A percentile compares a stretch with the other conserved stretches of the same genome.
Evolutionary conservation across 2,888 invertebrate genomes (phyloP).

Genomic region (Gymnosoma rotundatum): DNA sequence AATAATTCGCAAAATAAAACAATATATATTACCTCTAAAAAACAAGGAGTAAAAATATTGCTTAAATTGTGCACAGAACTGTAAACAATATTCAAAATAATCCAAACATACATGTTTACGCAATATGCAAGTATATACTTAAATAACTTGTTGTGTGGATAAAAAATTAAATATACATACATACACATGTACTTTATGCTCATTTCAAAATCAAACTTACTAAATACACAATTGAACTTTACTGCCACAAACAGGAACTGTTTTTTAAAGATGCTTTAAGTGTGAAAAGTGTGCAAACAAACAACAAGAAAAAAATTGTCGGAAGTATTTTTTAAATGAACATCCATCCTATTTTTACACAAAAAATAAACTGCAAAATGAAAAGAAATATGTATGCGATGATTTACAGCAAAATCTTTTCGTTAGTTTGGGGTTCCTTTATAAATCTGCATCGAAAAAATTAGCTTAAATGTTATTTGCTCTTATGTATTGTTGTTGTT

Average conservation of each 20-base stretch:
- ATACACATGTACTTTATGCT: neutral
- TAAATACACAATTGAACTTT: slow-evolving; percentile 20
- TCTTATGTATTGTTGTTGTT: neutral
- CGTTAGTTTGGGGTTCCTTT: slow-evolving; percentile 51
- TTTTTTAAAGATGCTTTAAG: neutral
- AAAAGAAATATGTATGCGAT: neutral
- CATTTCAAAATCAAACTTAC: slow-evolving; percentile 6
- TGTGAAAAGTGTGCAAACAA: slow-evolving; percentile 30
- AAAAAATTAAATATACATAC: neutral
- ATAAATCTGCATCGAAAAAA: slow-evolving; percentile 59
- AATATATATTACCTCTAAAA: too few relatives aligned
- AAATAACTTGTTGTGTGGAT: neutral
- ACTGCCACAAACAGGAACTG: slow-evolving; percentile 53
- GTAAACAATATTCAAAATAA: too few relatives aligned
- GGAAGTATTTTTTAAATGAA: slow-evolving; percentile 55
- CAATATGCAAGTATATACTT: too few relatives aligned
- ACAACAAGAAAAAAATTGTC: slow-evolving; percentile 29
- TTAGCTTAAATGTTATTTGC: slow-evolving; percentile 40
- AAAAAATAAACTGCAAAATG: slow-evolving; percentile 23
- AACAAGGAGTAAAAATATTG: too few relatives aligned
- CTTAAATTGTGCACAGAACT: too few relatives aligned
- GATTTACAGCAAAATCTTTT: slow-evolving; percentile 25
- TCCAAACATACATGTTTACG: too few relatives aligned
- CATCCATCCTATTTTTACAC: slow-evolving; percentile 6
- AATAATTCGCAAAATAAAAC: too few relatives aligned